Evolutionary conservation across 1,140 invertebrate genomes (phyloP), one percentile per base, ranked within the genome.

Genomic region (Sitodiplosis mosellana): DNA sequence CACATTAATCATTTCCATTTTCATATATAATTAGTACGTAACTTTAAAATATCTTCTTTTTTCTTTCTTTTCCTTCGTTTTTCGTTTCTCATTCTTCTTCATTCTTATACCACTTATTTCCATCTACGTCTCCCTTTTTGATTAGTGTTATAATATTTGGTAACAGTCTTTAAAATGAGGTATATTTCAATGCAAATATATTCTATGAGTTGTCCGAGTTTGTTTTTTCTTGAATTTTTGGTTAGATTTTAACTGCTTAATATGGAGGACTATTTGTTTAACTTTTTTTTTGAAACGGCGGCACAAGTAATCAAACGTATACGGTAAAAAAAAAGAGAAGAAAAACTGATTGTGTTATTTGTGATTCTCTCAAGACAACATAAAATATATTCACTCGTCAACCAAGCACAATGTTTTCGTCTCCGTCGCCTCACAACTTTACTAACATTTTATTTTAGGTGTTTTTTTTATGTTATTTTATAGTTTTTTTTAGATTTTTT

Each of bases 171-270:
- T 45, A n/a, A 14, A 45, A 20, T 45, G 43, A 45, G 43, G 43
- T 45, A 45, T 45, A 45, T 45, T 45, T n/a, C 19, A 20, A 20
- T 45, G 14, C n/a, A 17, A 45, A 45, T 17, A 45, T 18, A 45
- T 20, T 40, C n/a, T 40, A 15, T 15, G 18, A 40, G n/a, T 15
- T 19, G 38, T 15, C 27, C 27, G 27, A 27, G 27, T 27, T 27
- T 27, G 27, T 27, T 27, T 27, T 27, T 5, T 5, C 3, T 27
- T 3, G 10, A 27, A 27, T 5, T 27, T 27, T 10, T 27, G 27
- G 3, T 27, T 27, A 3, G 27, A 10, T 27, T 27, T n/a, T n/a
- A n/a, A 27, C 27, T 27, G n/a, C 18, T 6, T 5, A 5, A 40
- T 12, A 15, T 5, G n/a, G n/a, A 15, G 38, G 18, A 19, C 38